These are phyloP conservation scores for Campaea margaritaria DNA, from an alignment of 2,888 invertebrate species.

Conservation along the genomic window DNA sequence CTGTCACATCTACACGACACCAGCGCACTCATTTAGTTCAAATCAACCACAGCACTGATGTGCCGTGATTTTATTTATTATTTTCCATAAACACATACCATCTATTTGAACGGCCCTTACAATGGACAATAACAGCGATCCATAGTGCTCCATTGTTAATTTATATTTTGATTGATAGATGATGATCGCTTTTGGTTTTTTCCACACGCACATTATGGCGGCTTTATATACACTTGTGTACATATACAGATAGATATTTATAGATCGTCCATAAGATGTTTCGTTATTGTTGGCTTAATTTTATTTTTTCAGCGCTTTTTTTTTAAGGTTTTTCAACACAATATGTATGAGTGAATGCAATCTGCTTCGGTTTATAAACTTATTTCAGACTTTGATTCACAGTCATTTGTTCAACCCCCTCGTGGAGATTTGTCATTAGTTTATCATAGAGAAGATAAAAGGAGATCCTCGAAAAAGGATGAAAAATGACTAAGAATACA, in stretches of 20 bases:
- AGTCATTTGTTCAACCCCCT: no score
- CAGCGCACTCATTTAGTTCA: conserved; percentile 1
- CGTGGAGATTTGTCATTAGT: no score
- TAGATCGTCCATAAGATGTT: background rate
- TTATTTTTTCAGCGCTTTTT: conserved; percentile 27
- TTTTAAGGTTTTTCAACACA: background rate
- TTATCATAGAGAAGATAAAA: no score
- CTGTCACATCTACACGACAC: conserved; percentile 7
- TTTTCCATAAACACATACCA: background rate
- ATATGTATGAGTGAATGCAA: conserved; percentile 19
- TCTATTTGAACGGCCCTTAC: background rate
- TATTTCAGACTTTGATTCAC: background rate
- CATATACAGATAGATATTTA: background rate
- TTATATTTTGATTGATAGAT: background rate
- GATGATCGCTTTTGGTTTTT: background rate
- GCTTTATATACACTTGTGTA: background rate
- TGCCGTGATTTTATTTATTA: background rate
- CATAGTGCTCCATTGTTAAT: background rate
- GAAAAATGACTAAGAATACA: conserved; percentile 1
- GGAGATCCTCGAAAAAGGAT: no score
- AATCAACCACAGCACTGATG: conserved; percentile 1
- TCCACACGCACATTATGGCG: background rate
- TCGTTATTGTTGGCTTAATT: conserved; percentile 10
- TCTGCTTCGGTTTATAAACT: conserved; percentile 14
- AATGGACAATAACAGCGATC: background rate